These are phyloP conservation scores for Ascaphus truei DNA, from an alignment of 2,113 vertebrate species.

Conservation along the genomic window DNA sequence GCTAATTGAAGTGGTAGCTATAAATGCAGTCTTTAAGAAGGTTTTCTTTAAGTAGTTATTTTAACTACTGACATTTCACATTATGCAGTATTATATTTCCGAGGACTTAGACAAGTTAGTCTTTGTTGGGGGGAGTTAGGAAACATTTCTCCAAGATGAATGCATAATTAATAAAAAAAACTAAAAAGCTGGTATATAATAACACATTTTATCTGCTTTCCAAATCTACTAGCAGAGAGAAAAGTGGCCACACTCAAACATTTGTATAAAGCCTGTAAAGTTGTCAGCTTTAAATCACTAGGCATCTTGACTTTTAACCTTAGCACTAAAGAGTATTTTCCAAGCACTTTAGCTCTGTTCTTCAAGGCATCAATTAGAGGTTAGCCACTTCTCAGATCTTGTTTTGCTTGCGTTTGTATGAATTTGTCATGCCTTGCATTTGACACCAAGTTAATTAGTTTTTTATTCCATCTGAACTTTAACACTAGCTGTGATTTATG, in stretches of 20 bases:
- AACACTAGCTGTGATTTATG: constrained; percentile 33
- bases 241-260: background rate
- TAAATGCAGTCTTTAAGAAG: constrained; percentile 35
- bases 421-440: constrained; percentile 36
- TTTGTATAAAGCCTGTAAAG: constrained; percentile 35
- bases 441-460: constrained; percentile 39
- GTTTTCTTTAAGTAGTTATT: constrained; percentile 37
- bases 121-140: constrained; percentile 27
- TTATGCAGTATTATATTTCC: constrained; percentile 36
- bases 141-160: constrained; percentile 25
- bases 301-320: constrained; percentile 41
- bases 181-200: background rate
- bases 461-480: constrained; percentile 39
- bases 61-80: constrained; percentile 38
- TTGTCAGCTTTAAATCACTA: constrained; percentile 26
- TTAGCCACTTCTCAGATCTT: constrained; percentile 39
- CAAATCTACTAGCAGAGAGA: constrained; percentile 25
- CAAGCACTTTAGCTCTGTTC: constrained; percentile 32
- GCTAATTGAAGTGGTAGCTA: constrained; percentile 30
- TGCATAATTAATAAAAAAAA: constrained; percentile 32
- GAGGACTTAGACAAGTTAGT: constrained; percentile 25
- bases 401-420: constrained; percentile 35
- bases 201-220: background rate
- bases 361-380: constrained; percentile 37
- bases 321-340: constrained; percentile 36